A percentile compares a stretch with the other conserved stretches of the same genome.
These are phyloP conservation scores for Orthochromis malagaraziensis DNA, from an alignment of 2,113 vertebrate species.

Conservation along the genomic window DNA sequence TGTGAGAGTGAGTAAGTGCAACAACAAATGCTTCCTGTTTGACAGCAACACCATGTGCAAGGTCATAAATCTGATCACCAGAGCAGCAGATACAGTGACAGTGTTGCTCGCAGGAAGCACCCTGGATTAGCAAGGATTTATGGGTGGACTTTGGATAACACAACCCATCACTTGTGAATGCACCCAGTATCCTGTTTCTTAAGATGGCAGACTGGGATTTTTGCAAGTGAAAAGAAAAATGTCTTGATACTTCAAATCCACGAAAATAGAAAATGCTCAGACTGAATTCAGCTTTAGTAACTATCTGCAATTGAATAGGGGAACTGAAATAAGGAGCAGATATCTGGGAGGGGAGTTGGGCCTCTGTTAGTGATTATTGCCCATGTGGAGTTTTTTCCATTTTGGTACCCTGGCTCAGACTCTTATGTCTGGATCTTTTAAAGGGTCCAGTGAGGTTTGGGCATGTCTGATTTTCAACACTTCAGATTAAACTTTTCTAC, in stretches of 20 bases:
- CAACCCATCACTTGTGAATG: slow-evolving; percentile 7
- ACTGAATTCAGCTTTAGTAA: neutral
- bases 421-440: slow-evolving; percentile 43
- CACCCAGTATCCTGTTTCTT: neutral
- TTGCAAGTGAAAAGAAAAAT: slow-evolving; percentile 3
- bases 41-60: slow-evolving; percentile 55
- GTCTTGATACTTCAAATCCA: neutral
- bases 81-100: slow-evolving; percentile 36
- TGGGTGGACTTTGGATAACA: neutral
- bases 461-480: slow-evolving; percentile 59
- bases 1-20: neutral
- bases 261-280: neutral
- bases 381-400: slow-evolving; percentile 42
- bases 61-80: slow-evolving; percentile 61
- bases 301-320: slow-evolving; percentile 21
- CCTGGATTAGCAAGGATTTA: slow-evolving; percentile 55
- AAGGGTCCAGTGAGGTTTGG: slow-evolving; percentile 35
- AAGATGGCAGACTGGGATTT: neutral
- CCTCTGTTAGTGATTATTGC: slow-evolving; percentile 48
- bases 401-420: slow-evolving; percentile 34
- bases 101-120: slow-evolving; percentile 54
- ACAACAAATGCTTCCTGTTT: slow-evolving; percentile 32
- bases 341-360: slow-evolving; percentile 12
- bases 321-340: slow-evolving; percentile 27
- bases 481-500: slow-evolving; percentile 44